Evolutionary conservation across 2,113 vertebrate species (phyloP), one percentile per base, ranked within the genome.

Genomic region (Macroglossus sobrinus): DNA sequence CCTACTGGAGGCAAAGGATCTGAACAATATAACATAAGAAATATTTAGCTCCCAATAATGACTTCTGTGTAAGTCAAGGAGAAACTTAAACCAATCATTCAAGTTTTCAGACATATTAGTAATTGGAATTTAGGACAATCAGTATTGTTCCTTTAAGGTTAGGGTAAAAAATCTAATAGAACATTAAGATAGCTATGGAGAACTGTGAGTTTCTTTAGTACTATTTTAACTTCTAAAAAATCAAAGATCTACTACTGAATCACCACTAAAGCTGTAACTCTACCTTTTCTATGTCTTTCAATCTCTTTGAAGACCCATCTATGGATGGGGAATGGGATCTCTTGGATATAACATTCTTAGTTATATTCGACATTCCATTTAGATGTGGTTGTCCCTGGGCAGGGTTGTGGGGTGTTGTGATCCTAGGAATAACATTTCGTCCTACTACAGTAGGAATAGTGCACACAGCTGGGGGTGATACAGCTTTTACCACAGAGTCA

Each of bases 201-300:
- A 95, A 82, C 10, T 88, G 5, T 59, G 40, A 82, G 45, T 55
- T 87, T 94, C 53, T 84, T 89, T 38, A 80, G n/a, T 81, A 87
- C 90, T 87, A 78, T 66, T 85, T 72, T 72, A 84, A 79, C 24
- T 85, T 75, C 64, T 43, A 55, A 88, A 79, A 88, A 90, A 71
- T 13, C 8, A 64, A 92, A 50, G 50, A 63, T 30, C 59, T 63
- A 63, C 7, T 18, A 96, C 4, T 21, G 75, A 85, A 75, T 89
- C 33, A 95, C 16, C 19, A 79, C 0, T 33, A 8, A 93, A 61
- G 28, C 66, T n/a, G 0, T 64, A 87, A 50, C 18, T 89, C 97
- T 98, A 99, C 99, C 98, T 98, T 98, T 97, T 99, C 98, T 96
- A 97, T 19, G 3, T 99, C 98, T 97, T 98, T 99, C 75, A 98